Evolutionary conservation across 2,113 vertebrate species (phyloP).

Genomic region (Anhinga anhinga): DNA sequence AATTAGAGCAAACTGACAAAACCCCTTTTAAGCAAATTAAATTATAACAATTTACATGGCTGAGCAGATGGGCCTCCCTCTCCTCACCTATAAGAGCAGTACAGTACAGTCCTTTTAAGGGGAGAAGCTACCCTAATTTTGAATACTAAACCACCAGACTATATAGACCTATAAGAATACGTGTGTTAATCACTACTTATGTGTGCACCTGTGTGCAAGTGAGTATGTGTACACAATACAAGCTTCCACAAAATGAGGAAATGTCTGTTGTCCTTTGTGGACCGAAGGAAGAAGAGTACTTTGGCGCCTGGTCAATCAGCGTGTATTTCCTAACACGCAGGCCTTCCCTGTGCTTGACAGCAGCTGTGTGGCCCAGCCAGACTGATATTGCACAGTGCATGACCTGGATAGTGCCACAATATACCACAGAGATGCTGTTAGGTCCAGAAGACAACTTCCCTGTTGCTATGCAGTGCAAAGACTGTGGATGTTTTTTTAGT

Average conservation of each 20-base stretch:
- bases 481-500: background rate
- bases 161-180: background rate
- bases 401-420: background rate
- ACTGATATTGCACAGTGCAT: background rate
- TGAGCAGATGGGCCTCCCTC: background rate
- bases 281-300: background rate
- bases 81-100: background rate
- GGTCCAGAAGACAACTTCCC: background rate
- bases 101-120: background rate
- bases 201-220: no score
- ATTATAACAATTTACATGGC: background rate
- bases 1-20: background rate
- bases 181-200: background rate
- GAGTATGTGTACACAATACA: background rate
- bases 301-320: background rate
- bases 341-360: background rate
- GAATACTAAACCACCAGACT: background rate
- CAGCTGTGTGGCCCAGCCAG: background rate
- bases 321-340: background rate
- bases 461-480: background rate
- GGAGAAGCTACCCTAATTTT: background rate
- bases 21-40: background rate
- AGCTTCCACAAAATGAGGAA: background rate
- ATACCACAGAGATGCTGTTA: background rate
- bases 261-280: background rate